Evolutionary conservation across 2,113 vertebrate genomes (phyloP).

Genomic region (Scomber colias): DNA sequence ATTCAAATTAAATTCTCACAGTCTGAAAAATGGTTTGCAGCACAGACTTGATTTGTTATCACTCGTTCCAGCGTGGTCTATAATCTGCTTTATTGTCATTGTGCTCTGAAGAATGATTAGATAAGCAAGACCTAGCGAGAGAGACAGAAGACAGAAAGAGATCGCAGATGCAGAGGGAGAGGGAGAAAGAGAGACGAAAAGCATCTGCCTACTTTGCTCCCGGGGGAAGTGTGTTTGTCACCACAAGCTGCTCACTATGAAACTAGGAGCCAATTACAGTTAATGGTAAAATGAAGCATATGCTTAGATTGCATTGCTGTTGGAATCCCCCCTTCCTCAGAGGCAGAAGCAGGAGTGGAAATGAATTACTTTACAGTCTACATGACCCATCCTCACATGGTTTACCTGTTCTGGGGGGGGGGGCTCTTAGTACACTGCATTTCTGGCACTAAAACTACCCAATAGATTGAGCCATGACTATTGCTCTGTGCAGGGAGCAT

Average conservation of each 20-base stretch:
- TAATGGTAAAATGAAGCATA: constrained; percentile 68
- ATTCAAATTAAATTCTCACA: constrained; percentile 18
- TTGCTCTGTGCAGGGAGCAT: neutral
- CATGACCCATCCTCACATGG: neutral
- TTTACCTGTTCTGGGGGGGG: neutral
- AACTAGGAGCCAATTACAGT: constrained; percentile 64
- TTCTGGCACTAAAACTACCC: neutral
- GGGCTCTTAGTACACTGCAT: constrained; percentile 31
- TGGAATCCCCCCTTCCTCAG: constrained; percentile 18
- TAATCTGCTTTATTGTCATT: constrained; percentile 23
- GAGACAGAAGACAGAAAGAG: constrained; percentile 7
- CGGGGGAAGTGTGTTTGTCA: constrained; percentile 58
- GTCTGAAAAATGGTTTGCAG: constrained; percentile 13
- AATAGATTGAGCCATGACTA: neutral
- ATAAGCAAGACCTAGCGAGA: neutral
- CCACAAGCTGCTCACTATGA: constrained; percentile 59
- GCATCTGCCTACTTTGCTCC: constrained; percentile 59
- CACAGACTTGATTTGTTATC: neutral
- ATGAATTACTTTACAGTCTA: constrained; percentile 5
- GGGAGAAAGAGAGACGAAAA: constrained; percentile 21
- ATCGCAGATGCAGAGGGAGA: constrained; percentile 38
- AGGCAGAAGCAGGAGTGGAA: constrained; percentile 9
- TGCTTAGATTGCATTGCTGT: constrained; percentile 35
- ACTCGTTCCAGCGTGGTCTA: constrained; percentile 6
- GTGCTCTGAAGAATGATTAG: constrained; percentile 15